Percentiles rank a stretch among this genome's conserved stretches.
These are phyloP conservation scores for Ricordea florida DNA, from an alignment of 92 coral and sea anemone species.

Conservation along the genomic window DNA sequence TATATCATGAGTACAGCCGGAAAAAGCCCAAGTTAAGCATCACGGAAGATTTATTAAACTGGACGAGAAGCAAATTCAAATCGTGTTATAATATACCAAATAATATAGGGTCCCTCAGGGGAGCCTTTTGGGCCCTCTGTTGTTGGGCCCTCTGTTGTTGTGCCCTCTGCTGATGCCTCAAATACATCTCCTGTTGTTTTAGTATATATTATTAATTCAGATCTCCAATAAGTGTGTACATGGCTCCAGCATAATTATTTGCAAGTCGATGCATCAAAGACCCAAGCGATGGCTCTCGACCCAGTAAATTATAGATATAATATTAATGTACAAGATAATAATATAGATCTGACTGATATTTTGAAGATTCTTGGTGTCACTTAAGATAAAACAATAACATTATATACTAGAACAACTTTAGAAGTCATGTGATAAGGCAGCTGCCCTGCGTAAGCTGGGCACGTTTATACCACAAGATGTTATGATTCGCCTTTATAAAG, in stretches of 20 bases:
- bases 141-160: no score
- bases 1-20: no score
- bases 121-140: no score
- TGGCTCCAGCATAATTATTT: background rate
- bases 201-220: background rate
- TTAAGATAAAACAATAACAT: slow-evolving; percentile 10
- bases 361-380: slow-evolving; percentile 56
- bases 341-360: slow-evolving; percentile 33
- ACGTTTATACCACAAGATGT: slow-evolving; percentile 41
- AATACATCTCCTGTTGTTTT: slow-evolving; percentile 12
- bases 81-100: no score
- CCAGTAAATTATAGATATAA: slow-evolving; percentile 12
- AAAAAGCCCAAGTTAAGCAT: no score
- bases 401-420: slow-evolving; percentile 42
- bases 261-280: background rate
- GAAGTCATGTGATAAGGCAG: slow-evolving; percentile 61
- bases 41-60: no score
- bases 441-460: slow-evolving; percentile 34
- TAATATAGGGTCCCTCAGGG: no score
- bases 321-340: slow-evolving; percentile 10
- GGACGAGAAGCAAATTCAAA: no score
- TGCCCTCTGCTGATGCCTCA: no score
- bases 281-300: slow-evolving; percentile 28
- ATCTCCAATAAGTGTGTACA: background rate
- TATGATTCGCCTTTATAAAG: slow-evolving; percentile 40